Conservation (phyloP, 2,888 invertebrate species). For the Nesidiocoris tenuis region DNA sequence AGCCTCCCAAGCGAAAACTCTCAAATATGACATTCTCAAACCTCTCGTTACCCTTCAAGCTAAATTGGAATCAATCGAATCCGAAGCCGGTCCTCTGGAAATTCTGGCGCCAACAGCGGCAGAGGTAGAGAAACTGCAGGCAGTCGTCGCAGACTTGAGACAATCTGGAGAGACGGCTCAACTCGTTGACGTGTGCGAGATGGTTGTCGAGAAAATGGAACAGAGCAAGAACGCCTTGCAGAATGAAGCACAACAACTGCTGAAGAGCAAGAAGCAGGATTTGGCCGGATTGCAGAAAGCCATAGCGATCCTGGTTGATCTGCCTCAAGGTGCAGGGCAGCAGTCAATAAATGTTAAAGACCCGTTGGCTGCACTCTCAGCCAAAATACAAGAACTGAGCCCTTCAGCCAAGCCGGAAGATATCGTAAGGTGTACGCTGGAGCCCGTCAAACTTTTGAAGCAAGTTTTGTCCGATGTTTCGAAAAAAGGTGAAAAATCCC, state of each 20-base stretch:
- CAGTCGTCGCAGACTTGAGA: constrained; percentile 18
- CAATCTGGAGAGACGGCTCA: constrained; percentile 16
- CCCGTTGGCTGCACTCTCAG: constrained; percentile 13
- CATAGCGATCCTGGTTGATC: constrained; percentile 18
- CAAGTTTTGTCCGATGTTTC: constrained; percentile 7
- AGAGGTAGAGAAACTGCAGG: constrained; percentile 1
- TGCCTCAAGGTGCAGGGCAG: constrained; percentile 7
- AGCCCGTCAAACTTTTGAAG: not conserved
- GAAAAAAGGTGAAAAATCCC: constrained; percentile 1
- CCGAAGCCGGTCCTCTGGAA: constrained; percentile 1
- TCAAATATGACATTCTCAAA: not conserved
- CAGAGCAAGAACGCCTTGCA: not conserved
- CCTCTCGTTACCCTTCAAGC: constrained; percentile 7
- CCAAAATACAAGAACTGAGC: not conserved
- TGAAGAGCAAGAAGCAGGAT: constrained; percentile 13
- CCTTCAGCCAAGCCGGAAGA: constrained; percentile 12
- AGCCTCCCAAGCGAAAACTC: constrained; percentile 8
- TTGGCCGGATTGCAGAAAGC: constrained; percentile 15
- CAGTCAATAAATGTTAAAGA: not conserved
- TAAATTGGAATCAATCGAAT: constrained; percentile 3
- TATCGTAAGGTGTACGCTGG: constrained; percentile 13
- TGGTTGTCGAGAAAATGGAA: constrained; percentile 17
- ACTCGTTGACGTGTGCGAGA: constrained; percentile 17
- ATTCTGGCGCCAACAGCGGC: not conserved
- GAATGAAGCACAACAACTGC: constrained; percentile 6